Evolutionary conservation across 2,888 invertebrate genomes (phyloP).

Genomic region (Esperia sulphurella): DNA sequence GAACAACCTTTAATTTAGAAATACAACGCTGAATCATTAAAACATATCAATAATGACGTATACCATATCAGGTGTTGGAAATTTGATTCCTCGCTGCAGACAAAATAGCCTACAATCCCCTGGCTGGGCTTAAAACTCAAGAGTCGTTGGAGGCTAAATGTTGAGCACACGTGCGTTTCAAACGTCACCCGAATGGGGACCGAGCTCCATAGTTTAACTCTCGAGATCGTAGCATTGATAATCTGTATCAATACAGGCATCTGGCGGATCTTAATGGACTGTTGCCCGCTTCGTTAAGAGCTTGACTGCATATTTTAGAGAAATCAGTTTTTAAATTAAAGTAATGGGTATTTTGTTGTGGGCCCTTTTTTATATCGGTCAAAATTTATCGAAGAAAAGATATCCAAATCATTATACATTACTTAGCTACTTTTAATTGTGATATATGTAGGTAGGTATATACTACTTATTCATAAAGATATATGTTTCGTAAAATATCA

Average conservation of each 20-base stretch:
- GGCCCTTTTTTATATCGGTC: too few species aligned
- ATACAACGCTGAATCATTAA: slow-evolving; percentile 32
- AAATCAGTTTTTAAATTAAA: background rate
- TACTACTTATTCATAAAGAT: too few species aligned
- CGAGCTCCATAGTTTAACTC: slow-evolving; percentile 51
- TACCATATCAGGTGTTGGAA: slow-evolving; percentile 17
- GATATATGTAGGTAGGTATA: too few species aligned
- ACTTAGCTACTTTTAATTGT: too few species aligned
- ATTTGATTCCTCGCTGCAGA: slow-evolving; percentile 19
- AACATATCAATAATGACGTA: slow-evolving; percentile 51
- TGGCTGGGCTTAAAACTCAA: slow-evolving; percentile 11
- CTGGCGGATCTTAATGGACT: slow-evolving; percentile 33
- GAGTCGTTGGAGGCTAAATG: slow-evolving; percentile 40
- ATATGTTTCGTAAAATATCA: too few species aligned
- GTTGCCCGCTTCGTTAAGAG: background rate
- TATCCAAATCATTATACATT: too few species aligned
- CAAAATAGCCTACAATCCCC: slow-evolving; percentile 26
- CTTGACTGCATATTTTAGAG: slow-evolving; percentile 1
- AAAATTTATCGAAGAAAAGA: too few species aligned
- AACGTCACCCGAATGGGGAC: slow-evolving; percentile 69
- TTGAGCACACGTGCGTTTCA: slow-evolving; percentile 69
- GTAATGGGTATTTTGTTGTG: slow-evolving; percentile 16
- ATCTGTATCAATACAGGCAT: slow-evolving; percentile 48
- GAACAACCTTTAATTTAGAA: slow-evolving; percentile 26
- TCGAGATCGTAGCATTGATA: slow-evolving; percentile 63